phyloP scores from a whole-genome alignment of 2,888 invertebrate genomes.

The Melinopterus prodromus region DNA sequence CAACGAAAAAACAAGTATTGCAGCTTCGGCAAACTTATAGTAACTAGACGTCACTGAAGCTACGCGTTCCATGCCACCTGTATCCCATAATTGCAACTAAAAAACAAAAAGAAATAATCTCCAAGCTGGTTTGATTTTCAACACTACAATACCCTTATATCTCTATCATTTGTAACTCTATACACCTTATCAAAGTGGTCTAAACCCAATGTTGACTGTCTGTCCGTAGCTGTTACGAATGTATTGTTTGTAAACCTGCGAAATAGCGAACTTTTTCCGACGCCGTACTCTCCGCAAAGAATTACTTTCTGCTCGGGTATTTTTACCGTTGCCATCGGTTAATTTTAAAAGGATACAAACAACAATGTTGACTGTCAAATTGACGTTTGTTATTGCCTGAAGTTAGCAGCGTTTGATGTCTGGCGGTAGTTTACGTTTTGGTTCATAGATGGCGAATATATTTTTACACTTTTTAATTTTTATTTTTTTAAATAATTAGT shows the following conservation, averaged over 20 bases:
- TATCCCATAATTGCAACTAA: constrained; percentile 95
- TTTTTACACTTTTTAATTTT: too few species aligned
- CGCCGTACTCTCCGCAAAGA: constrained; percentile 94
- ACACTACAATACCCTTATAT: constrained; percentile 73
- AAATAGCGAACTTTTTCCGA: constrained; percentile 94
- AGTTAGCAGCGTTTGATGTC: not conserved
- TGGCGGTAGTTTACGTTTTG: too few species aligned
- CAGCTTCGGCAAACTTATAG: constrained; percentile 95
- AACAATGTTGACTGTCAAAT: constrained; percentile 5
- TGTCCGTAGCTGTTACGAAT: constrained; percentile 83
- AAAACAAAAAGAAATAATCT: constrained; percentile 43
- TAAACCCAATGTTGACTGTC: constrained; percentile 88
- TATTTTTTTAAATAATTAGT: too few species aligned
- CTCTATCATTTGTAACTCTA: constrained; percentile 72
- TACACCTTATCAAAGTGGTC: constrained; percentile 90
- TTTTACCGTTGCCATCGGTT: constrained; percentile 79
- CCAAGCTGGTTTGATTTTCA: not conserved
- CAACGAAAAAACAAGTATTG: constrained; percentile 88
- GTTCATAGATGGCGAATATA: too few species aligned
- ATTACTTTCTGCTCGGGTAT: constrained; percentile 92
- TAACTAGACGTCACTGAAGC: constrained; percentile 95
- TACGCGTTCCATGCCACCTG: constrained; percentile 96
- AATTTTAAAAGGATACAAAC: constrained; percentile 19
- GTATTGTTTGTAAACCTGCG: constrained; percentile 89
- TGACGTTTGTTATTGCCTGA: not conserved